These are phyloP conservation scores for Cataglyphis cursor DNA, from an alignment of 2,888 invertebrate species.

Conservation along the genomic window DNA sequence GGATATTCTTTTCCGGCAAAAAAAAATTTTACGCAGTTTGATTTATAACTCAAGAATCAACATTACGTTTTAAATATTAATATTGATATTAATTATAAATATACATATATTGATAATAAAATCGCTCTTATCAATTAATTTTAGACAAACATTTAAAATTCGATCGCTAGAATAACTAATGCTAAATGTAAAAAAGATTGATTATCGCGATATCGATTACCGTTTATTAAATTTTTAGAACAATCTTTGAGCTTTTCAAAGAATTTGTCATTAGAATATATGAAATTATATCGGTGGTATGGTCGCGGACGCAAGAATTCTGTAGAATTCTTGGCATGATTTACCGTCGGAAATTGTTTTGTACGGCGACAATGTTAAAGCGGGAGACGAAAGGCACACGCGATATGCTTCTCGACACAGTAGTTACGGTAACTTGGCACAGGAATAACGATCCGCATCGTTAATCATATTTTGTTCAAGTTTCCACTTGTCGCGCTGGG, in stretches of 20 bases:
- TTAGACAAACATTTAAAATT: background rate
- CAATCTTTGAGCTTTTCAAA: background rate
- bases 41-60: background rate
- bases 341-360: conserved; percentile 48
- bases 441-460: conserved; percentile 43
- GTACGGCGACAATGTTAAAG: conserved; percentile 35
- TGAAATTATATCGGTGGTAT: background rate
- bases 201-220: background rate
- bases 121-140: background rate
- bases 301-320: conserved; percentile 26
- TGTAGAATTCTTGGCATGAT: conserved; percentile 51
- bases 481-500: conserved; percentile 67
- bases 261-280: conserved; percentile 47
- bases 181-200: background rate
- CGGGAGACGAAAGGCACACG: conserved; percentile 30
- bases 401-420: conserved; percentile 23
- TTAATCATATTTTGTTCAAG: conserved; percentile 72
- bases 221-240: conserved; percentile 8
- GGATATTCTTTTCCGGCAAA: background rate
- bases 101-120: background rate
- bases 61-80: background rate
- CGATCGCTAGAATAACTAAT: background rate
- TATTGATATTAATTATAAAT: background rate
- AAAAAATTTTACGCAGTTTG: background rate
- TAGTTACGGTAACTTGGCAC: conserved; percentile 50